phyloP scores from a whole-genome alignment of 1,140 invertebrate species.

The Saccostrea cuccullata region DNA sequence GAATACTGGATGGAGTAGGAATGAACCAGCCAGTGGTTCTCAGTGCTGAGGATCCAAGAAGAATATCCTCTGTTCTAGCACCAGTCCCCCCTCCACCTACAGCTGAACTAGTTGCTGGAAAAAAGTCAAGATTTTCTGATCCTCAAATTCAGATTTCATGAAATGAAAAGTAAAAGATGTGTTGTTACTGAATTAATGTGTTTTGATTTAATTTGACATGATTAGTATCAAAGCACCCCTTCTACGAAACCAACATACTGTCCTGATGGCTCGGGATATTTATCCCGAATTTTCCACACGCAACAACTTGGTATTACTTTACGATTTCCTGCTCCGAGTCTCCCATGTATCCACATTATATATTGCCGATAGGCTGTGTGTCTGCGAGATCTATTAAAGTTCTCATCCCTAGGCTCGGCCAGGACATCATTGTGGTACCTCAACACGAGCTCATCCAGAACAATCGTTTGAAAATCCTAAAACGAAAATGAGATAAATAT shows the following conservation, averaged over 20 bases:
- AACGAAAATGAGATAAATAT: background rate
- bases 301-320: constrained; percentile 26
- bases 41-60: constrained; percentile 39
- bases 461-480: background rate
- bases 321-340: constrained; percentile 24
- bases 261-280: constrained; percentile 12
- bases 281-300: constrained; percentile 10
- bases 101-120: background rate
- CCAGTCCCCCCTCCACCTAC: constrained; percentile 46
- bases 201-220: background rate
- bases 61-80: constrained; percentile 32
- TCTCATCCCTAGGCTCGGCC: constrained; percentile 1
- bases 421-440: background rate
- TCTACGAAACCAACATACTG: constrained; percentile 3
- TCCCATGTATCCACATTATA: constrained; percentile 38
- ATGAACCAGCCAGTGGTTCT: constrained; percentile 35
- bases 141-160: background rate
- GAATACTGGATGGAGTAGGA: constrained; percentile 29
- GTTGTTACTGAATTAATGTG: background rate
- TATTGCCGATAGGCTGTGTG: constrained; percentile 41
- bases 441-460: background rate
- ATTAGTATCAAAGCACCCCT: background rate
- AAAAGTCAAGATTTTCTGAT: constrained; percentile 23
- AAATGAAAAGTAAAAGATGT: background rate
- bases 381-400: background rate